Base-by-base conservation (phyloP, 2,797 vertebrate species). In the Halcyon smyrnensis region DNA sequence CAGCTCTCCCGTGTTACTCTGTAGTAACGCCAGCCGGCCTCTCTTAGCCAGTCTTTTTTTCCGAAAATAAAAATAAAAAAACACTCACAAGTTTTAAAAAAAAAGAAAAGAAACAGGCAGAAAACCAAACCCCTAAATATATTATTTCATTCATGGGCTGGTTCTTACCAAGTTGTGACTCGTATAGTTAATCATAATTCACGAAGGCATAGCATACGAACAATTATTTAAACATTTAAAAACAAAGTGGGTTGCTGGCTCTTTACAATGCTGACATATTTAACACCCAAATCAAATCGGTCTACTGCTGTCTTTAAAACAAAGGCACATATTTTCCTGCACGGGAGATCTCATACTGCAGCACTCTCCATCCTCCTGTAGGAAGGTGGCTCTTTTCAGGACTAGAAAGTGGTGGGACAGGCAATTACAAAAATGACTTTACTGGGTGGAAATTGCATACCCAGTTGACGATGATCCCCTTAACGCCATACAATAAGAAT, bases 261-360 rank as follows among this genome's bases (percentile, higher is more conserved):
- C 37, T 94, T 90, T 81, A 93, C 63, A 94, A 62, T 59, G 70
- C 41, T 92, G 89, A 92, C 79, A 89, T 85, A 92, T 86, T 96
- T 95, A 95, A 85, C 60, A 91, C 36, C 78, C 64, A 94, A 92
- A 95, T n/a, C 78, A 91, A 97, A 95, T 95, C 80, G 46, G 93
- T 92, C 77, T 95, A 95, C 37, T 73, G 84, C 79, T 81, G 86
- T 64, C 79, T 91, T 93, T 86, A 90, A 95, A 93, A 96, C 67
- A 97, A 95, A 95, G 53, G 30, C 53, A 51, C 73, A 68, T 27
- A 51, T 95, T 93, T 96, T 95, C 68, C 83, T 62, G 74, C 0
- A 0, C 74, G 41, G 2, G 1, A 91, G 88, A 81, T 94, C 70
- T 79, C 64, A 16, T 50, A 87, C 20, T 89, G 86, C 78, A 89